Evolutionary conservation across 2,797 vertebrate species (phyloP), one percentile per base, ranked within the genome.

Genomic region (Knipowitschia caucasica): DNA sequence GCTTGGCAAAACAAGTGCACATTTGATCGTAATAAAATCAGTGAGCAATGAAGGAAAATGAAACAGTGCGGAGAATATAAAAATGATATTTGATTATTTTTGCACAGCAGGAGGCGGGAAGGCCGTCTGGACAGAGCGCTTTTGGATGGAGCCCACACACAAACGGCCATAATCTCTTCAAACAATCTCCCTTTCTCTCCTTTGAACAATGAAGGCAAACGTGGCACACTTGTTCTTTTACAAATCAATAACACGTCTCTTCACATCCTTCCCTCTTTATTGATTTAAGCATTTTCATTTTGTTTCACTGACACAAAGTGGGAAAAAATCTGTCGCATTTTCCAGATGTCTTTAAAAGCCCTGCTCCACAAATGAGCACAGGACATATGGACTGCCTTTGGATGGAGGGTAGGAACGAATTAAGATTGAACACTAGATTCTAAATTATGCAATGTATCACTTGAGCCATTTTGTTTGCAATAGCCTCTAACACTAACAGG

Each of bases 71-170:
- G 18, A 7, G 15, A 27, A 46, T 27, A n/a, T 11, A 66, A 78
- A 47, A 62, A 66, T 50, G 59, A 69, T 39, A 35, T 52, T 65
- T 20, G 36, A 74, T 72, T 74, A 54, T 62, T 69, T 73, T 68
- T 67, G 61, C 64, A 54, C 75, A 70, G 70, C 59, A 15, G 62
- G 70, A 74, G 56, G 75, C 44, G 75, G 65, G 61, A 60, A 40
- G 67, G 43, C 60, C 17, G 62, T 53, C 64, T 67, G 61, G 69
- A 75, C 71, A 53, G 51, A 66, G 46, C 36, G 2, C 53, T 66
- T 36, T 56, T 46, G 29, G 40, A 43, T 7, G 67, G 67, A 75
- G 25, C 77, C 69, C 65, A 74, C 73, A 66, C 67, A 63, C 49
- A 64, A 71, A 43, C 62, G 59, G 50, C 35, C 1, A 29, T 45